phyloP scores from a whole-genome alignment of 2,113 vertebrate species.

The Azemiops feae region DNA sequence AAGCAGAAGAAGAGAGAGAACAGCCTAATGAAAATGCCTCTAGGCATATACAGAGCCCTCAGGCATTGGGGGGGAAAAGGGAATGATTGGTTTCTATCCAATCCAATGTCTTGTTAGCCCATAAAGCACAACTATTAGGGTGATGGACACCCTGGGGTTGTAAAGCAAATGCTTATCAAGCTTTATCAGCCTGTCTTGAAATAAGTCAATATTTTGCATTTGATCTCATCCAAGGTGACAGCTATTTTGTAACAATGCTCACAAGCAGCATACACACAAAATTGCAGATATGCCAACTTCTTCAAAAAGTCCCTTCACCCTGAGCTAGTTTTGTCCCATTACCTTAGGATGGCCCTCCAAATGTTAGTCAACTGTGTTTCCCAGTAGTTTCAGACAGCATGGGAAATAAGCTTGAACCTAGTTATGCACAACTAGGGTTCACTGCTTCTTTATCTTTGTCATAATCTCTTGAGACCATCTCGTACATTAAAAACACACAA shows the following conservation, averaged over 20 bases:
- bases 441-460: not conserved
- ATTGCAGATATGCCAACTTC: not conserved
- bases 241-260: not conserved
- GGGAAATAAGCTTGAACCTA: not conserved
- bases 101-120: not conserved
- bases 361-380: not conserved
- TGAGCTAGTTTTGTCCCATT: not conserved
- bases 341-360: not conserved
- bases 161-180: not conserved
- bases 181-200: not conserved
- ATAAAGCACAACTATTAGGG: not conserved
- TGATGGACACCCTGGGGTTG: not conserved
- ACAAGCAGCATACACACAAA: not conserved
- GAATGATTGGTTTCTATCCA: not conserved
- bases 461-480: not conserved
- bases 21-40: not conserved
- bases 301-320: not conserved
- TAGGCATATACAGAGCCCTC: not conserved
- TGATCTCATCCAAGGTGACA: not conserved
- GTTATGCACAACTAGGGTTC: not conserved
- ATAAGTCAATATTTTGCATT: not conserved
- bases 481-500: not conserved
- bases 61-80: not conserved
- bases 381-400: not conserved
- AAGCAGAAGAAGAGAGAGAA: not conserved